Percentiles rank a stretch among this genome's conserved stretches.
Evolutionary conservation across 2,888 invertebrate genomes (phyloP).

Genomic region (Cataglyphis altisquamis): DNA sequence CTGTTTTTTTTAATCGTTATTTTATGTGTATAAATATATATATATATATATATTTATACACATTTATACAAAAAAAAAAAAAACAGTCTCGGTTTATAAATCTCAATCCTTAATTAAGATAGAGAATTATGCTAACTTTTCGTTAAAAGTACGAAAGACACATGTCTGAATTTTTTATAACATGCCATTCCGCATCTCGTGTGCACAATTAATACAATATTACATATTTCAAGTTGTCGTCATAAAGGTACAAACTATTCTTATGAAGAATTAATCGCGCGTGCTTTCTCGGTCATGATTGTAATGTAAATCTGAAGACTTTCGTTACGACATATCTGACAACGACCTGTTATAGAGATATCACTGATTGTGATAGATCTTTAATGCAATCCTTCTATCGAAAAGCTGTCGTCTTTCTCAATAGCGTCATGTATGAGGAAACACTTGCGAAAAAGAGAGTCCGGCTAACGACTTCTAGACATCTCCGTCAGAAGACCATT

Average conservation of each 20-base stretch:
- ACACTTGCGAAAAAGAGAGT: constrained; percentile 17
- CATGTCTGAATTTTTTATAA: neutral
- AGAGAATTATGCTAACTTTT: neutral
- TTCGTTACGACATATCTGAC: constrained; percentile 20
- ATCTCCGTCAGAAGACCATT: constrained; percentile 29
- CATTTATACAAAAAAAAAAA: no score
- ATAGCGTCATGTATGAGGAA: constrained; percentile 35
- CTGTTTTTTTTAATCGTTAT: no score
- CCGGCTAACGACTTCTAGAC: constrained; percentile 17
- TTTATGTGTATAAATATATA: no score
- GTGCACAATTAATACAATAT: neutral
- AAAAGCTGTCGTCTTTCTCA: constrained; percentile 39
- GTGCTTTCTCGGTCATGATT: neutral
- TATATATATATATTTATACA: no score
- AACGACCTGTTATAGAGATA: constrained; percentile 37
- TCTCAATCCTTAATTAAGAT: neutral
- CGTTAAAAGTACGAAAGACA: neutral
- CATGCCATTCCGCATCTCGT: neutral
- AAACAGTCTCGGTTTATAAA: neutral
- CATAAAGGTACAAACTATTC: neutral
- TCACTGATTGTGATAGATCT: constrained; percentile 33
- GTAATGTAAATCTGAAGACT: constrained; percentile 27
- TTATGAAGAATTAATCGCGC: constrained; percentile 5
- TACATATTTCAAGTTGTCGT: neutral
- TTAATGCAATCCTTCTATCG: constrained; percentile 38